These are phyloP conservation scores for Ptychodera flava DNA, from an alignment of 35 echinoderm and acorn worm genomes.

Conservation along the genomic window DNA sequence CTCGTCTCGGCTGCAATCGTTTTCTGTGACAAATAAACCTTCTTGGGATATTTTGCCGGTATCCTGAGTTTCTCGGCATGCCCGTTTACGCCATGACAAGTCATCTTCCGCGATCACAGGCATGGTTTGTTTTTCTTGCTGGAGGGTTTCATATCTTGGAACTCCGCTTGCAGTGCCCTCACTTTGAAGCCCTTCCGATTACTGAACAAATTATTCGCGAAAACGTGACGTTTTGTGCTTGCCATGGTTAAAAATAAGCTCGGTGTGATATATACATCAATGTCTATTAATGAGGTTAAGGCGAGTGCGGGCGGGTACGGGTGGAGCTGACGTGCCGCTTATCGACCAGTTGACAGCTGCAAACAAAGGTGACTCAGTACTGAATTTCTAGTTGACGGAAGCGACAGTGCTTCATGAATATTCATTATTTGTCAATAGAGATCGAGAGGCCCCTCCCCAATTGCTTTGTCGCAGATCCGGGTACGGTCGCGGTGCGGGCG, in stretches of 20 bases:
- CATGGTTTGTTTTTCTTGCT: background rate
- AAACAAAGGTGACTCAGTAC: too few relatives aligned
- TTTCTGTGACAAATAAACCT: background rate
- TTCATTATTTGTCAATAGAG: too few relatives aligned
- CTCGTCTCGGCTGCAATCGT: background rate
- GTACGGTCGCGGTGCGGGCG: too few relatives aligned
- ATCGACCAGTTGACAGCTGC: too few relatives aligned
- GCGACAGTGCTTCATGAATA: too few relatives aligned
- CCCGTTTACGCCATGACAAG: background rate
- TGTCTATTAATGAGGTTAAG: too few relatives aligned
- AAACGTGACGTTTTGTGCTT: background rate
- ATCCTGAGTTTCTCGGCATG: too few relatives aligned
- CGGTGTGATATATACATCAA: background rate
- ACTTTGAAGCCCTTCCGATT: background rate
- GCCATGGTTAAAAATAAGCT: background rate
- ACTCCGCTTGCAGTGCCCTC: background rate
- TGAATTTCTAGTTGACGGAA: too few relatives aligned
- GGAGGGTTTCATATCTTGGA: background rate
- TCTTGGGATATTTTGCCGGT: background rate
- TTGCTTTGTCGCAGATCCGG: too few relatives aligned
- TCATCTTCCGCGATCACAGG: background rate
- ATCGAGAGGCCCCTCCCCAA: too few relatives aligned
- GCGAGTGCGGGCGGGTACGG: too few relatives aligned
- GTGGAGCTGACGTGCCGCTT: too few relatives aligned
- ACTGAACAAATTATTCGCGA: background rate